Evolutionary conservation across 2,797 vertebrate species (phyloP).

Genomic region (Botia kubotai): DNA sequence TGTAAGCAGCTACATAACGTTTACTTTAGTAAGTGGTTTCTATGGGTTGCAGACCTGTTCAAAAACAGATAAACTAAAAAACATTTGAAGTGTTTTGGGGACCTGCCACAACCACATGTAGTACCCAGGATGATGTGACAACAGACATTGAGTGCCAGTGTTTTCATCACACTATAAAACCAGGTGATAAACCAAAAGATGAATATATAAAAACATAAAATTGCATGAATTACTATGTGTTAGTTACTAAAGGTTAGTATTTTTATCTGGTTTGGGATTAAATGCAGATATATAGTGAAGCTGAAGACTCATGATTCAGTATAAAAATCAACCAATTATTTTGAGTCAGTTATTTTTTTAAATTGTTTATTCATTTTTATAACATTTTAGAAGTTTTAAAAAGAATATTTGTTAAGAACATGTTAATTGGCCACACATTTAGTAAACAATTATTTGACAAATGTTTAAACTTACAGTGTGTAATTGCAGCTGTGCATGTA

Average conservation of each 20-base stretch:
- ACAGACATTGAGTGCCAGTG: neutral
- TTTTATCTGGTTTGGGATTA: no score
- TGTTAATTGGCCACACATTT: neutral
- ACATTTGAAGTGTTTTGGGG: neutral
- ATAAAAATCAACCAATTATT: neutral
- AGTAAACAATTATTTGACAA: neutral
- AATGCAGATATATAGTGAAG: no score
- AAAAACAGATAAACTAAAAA: no score
- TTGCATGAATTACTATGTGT: no score
- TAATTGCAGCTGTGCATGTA: constrained; percentile 4
- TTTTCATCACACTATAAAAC: neutral
- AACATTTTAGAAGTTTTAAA: neutral
- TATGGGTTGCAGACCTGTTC: no score
- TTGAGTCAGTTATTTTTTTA: no score
- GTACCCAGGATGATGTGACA: neutral
- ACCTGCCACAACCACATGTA: neutral
- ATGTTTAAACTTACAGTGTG: neutral
- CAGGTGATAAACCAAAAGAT: constrained; percentile 7
- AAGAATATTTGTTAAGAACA: neutral
- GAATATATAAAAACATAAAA: no score
- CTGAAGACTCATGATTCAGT: neutral
- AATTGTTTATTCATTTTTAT: constrained; percentile 2
- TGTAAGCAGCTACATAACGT: no score
- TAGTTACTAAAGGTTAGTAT: no score
- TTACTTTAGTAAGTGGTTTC: no score